These are phyloP conservation scores for Papilio polytes DNA, from an alignment of 1,140 invertebrate species.

Conservation along the genomic window DNA sequence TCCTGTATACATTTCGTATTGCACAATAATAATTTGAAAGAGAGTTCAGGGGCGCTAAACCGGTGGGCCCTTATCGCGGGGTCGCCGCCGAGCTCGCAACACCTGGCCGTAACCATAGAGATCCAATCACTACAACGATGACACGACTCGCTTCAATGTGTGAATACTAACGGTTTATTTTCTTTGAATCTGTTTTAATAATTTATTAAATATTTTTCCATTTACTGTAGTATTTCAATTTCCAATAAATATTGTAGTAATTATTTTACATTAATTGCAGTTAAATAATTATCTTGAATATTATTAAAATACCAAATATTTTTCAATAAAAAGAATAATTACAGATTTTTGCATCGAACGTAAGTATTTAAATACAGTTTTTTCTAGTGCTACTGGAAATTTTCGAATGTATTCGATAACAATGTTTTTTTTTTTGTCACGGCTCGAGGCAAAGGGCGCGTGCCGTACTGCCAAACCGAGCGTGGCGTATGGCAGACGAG, in stretches of 20 bases:
- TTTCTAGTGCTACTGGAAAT: too few species aligned
- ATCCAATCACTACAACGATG: conserved; percentile 78
- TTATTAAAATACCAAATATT: too few species aligned
- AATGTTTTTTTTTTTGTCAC: not conserved
- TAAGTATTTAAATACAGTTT: too few species aligned
- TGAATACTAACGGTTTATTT: conserved; percentile 67
- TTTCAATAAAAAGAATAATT: too few species aligned
- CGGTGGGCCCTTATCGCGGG: conserved; percentile 52
- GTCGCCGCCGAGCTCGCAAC: conserved; percentile 55
- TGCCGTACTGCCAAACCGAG: conserved; percentile 68
- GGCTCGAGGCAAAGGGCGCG: conserved; percentile 57
- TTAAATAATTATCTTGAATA: too few species aligned
- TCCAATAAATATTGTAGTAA: too few species aligned
- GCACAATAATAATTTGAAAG: conserved; percentile 27
- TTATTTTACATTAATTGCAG: too few species aligned
- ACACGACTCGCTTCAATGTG: conserved; percentile 54
- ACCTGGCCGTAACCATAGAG: conserved; percentile 81
- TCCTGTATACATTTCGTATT: conserved; percentile 44
- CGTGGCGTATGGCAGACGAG: conserved; percentile 76
- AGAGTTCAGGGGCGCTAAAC: conserved; percentile 59
- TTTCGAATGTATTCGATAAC: not conserved
- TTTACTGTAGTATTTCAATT: too few species aligned
- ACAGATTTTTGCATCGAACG: too few species aligned
- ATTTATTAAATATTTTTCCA: too few species aligned
- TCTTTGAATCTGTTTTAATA: not conserved